Conservation (phyloP, 2,113 vertebrate species). For the Embiotoca jacksoni region DNA sequence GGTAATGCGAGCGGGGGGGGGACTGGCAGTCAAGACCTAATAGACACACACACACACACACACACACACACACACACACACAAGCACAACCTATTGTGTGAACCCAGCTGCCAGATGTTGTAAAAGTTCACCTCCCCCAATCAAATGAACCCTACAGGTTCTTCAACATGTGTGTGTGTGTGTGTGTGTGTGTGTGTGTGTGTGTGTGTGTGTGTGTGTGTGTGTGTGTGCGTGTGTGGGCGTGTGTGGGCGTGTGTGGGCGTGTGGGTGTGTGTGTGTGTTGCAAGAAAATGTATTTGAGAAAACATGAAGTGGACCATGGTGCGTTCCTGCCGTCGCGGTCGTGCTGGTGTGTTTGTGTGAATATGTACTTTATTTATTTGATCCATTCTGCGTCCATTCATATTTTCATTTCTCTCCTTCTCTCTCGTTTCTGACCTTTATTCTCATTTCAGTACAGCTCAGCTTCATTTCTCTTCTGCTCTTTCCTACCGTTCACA, state of each 20-base stretch:
- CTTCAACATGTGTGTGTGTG: neutral
- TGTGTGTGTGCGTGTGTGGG: neutral
- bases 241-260: too few species aligned
- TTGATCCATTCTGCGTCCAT: neutral
- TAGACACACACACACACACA: constrained; percentile 28
- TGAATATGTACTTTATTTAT: neutral
- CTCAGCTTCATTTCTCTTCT: constrained; percentile 19
- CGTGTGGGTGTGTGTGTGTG: constrained; percentile 3
- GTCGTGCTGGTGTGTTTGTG: neutral
- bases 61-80: constrained; percentile 5
- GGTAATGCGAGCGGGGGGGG: constrained; percentile 36
- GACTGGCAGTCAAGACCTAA: constrained; percentile 12
- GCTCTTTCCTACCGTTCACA: constrained; percentile 12
- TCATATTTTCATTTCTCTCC: constrained; percentile 1
- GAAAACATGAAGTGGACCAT: constrained; percentile 32
- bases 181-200: constrained; percentile 1
- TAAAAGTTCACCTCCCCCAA: constrained; percentile 18
- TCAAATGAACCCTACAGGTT: constrained; percentile 26
- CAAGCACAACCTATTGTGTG: constrained; percentile 3
- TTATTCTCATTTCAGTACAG: constrained; percentile 19
- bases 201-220: neutral
- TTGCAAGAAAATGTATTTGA: constrained; percentile 27
- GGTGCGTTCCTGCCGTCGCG: constrained; percentile 19
- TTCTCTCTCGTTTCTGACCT: constrained; percentile 25
- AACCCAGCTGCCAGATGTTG: constrained; percentile 57